Conservation (phyloP, 2,797 vertebrate species). For the Rhynchonycteris naso region DNA sequence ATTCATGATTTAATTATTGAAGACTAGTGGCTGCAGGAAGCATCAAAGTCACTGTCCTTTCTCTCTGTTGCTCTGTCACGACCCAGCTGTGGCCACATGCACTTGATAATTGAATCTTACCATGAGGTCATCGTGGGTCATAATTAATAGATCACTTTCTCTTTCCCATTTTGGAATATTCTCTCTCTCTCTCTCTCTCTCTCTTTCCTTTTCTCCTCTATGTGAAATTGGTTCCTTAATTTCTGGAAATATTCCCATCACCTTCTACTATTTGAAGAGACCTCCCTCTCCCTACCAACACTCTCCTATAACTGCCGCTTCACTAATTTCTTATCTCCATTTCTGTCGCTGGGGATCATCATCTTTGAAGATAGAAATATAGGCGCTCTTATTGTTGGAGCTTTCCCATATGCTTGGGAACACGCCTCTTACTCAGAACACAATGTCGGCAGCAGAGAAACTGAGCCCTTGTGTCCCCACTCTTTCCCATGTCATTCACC, state of each 20-base stretch:
- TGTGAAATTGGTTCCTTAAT: not conserved
- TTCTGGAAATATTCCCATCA: not conserved
- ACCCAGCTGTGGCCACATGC: fast-evolving
- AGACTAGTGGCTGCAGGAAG: not conserved
- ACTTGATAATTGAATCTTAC: not conserved
- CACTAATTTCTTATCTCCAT: not conserved
- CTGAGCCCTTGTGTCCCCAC: fast-evolving
- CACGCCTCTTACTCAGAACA: not conserved
- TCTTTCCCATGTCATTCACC: not conserved
- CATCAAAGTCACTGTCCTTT: not conserved
- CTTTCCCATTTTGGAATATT: not conserved
- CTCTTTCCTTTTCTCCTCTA: not conserved
- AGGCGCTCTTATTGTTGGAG: not conserved
- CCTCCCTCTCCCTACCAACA: not conserved
- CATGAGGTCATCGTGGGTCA: not conserved
- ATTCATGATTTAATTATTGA: not conserved
- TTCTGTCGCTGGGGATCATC: not conserved
- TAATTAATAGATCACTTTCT: not conserved
- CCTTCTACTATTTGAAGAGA: not conserved
- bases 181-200: not conserved
- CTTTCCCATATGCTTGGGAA: fast-evolving
- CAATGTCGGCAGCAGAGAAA: not conserved
- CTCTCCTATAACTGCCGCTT: not conserved
- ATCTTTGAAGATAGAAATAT: not conserved
- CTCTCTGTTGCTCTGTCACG: no score